These are phyloP conservation scores for Python bivittatus DNA, from an alignment of 2,113 vertebrate species.

Conservation along the genomic window DNA sequence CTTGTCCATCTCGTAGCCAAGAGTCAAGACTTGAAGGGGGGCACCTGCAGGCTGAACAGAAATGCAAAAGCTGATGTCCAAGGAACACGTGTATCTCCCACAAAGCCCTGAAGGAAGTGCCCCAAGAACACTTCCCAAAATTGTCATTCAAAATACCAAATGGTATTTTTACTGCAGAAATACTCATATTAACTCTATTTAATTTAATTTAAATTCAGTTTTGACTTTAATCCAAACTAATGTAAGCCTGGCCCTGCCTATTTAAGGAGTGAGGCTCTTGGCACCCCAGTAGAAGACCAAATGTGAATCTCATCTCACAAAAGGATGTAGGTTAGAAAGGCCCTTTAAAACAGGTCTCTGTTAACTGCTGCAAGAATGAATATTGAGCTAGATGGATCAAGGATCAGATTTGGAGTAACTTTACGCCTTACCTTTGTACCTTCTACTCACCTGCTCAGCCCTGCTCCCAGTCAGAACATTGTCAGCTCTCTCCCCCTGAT, in stretches of 20 bases:
- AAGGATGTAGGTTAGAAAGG: background rate
- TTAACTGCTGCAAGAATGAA: background rate
- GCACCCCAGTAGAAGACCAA: background rate
- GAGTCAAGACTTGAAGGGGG: background rate
- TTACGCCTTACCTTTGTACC: background rate
- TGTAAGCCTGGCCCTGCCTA: background rate
- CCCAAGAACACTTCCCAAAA: background rate
- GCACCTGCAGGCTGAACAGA: background rate
- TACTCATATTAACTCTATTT: background rate
- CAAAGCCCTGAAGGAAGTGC: background rate
- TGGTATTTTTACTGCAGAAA: background rate
- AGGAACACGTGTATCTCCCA: background rate
- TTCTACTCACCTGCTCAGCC: slow-evolving; percentile 82
- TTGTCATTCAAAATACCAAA: background rate
- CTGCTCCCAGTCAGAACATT: slow-evolving; percentile 83
- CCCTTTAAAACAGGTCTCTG: background rate
- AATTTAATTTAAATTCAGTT: background rate
- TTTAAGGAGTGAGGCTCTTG: background rate
- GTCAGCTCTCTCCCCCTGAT: slow-evolving; percentile 87
- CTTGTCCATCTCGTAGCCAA: background rate
- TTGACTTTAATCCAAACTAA: background rate
- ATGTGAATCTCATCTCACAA: background rate
- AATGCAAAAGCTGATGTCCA: background rate
- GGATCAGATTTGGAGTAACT: background rate
- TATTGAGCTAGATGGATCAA: background rate